Evolutionary conservation across 92 coral and sea anemone genomes (phyloP).

Genomic region (Palythoa heliodiscus): DNA sequence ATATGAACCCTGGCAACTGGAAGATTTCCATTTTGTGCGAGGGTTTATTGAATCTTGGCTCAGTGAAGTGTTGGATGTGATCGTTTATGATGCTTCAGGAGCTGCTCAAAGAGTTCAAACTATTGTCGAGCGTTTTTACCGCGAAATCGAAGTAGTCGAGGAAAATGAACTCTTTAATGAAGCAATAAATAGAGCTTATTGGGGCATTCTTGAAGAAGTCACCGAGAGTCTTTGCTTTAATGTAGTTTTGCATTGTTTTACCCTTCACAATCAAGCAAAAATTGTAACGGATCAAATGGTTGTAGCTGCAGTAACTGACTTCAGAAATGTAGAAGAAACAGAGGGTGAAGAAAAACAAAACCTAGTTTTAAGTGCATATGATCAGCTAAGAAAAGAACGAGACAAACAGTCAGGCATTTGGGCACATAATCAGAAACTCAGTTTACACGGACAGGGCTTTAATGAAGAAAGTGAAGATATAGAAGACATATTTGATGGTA

Average conservation of each 20-base stretch:
- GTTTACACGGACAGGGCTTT: slow-evolving; percentile 35
- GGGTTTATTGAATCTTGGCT: slow-evolving; percentile 77
- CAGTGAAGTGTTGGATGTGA: slow-evolving; percentile 71
- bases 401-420: slow-evolving; percentile 43
- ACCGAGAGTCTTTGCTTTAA: slow-evolving; percentile 49
- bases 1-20: slow-evolving; percentile 85
- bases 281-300: slow-evolving; percentile 51
- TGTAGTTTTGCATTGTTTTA: slow-evolving; percentile 50
- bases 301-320: slow-evolving; percentile 47
- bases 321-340: neutral
- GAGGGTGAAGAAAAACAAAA: slow-evolving; percentile 42
- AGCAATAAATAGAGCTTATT: slow-evolving; percentile 43
- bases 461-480: slow-evolving; percentile 38
- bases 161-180: slow-evolving; percentile 32
- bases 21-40: slow-evolving; percentile 79
- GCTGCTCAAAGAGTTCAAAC: slow-evolving; percentile 16
- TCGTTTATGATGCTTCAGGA: slow-evolving; percentile 53
- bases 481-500: slow-evolving; percentile 76
- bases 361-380: slow-evolving; percentile 51
- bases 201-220: slow-evolving; percentile 60
- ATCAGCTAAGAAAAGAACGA: slow-evolving; percentile 69
- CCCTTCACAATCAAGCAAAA: slow-evolving; percentile 56
- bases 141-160: slow-evolving; percentile 64
- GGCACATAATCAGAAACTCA: slow-evolving; percentile 68
- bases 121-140: slow-evolving; percentile 54